Conservation (phyloP, 2,797 vertebrate genomes). For the Darevskia nairensis region DNA sequence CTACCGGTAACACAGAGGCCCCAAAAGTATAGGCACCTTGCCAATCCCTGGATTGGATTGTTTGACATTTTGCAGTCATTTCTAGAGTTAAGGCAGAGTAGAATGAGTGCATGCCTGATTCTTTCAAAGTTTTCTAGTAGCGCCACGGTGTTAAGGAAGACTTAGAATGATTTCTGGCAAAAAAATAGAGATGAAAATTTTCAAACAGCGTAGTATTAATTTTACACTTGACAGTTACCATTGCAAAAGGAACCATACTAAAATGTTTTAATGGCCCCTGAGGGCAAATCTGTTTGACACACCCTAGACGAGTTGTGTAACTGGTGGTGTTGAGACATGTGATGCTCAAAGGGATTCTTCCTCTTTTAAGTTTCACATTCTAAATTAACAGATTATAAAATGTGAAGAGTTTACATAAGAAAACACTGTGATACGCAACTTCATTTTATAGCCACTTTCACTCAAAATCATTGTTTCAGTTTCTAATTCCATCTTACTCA, state of each 20-base stretch:
- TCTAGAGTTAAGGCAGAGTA: neutral
- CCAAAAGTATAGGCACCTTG: too few species aligned
- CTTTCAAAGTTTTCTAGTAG: neutral
- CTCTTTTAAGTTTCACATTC: neutral
- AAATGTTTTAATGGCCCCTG: neutral
- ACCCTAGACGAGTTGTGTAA: neutral
- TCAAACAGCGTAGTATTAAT: neutral
- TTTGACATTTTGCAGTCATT: neutral
- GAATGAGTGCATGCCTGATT: neutral
- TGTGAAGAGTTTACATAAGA: conserved; percentile 3
- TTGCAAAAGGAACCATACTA: rapidly evolving
- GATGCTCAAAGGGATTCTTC: neutral
- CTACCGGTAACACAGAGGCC: too few species aligned
- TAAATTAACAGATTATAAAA: neutral
- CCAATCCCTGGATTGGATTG: neutral
- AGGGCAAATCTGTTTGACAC: neutral
- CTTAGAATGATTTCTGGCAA: too few species aligned
- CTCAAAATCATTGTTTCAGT: neutral
- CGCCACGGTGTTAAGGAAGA: neutral
- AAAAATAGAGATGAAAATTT: too few species aligned
- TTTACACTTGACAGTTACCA: neutral
- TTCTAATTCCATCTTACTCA: neutral
- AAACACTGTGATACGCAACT: neutral
- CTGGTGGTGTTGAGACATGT: neutral
- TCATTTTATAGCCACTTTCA: neutral